These are phyloP conservation scores for Parnassius glacialis DNA, from an alignment of 2,888 invertebrate genomes.

Conservation along the genomic window DNA sequence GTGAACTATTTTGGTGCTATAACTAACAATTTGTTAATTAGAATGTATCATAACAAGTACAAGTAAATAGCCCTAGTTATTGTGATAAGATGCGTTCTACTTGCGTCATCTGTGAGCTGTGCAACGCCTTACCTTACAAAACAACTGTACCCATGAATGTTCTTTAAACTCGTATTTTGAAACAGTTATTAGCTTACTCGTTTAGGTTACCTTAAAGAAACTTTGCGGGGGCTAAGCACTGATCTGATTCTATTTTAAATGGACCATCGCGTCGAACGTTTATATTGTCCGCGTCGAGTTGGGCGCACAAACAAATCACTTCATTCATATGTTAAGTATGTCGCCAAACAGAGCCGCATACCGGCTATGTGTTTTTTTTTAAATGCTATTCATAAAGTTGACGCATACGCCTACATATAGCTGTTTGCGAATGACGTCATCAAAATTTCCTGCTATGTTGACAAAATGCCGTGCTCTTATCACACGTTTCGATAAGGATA, in stretches of 20 bases:
- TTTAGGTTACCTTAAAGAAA: constrained; percentile 31
- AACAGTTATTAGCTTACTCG: neutral
- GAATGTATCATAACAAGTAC: constrained; percentile 12
- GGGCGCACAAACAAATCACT: constrained; percentile 39
- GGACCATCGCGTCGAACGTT: constrained; percentile 68
- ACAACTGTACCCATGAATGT: neutral
- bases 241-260: constrained; percentile 58
- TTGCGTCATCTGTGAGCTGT: constrained; percentile 25
- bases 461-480: constrained; percentile 24
- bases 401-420: neutral
- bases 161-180: too few species aligned
- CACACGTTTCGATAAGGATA: constrained; percentile 26
- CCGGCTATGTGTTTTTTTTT: constrained; percentile 27
- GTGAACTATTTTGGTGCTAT: too few species aligned
- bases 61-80: constrained; percentile 19
- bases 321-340: constrained; percentile 43
- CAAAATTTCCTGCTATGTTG: constrained; percentile 25
- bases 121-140: constrained; percentile 12
- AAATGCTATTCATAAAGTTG: constrained; percentile 27
- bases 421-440: constrained; percentile 23
- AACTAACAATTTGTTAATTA: constrained; percentile 12
- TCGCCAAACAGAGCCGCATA: constrained; percentile 26
- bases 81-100: constrained; percentile 23
- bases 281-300: constrained; percentile 45
- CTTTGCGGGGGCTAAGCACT: constrained; percentile 52